Percentiles rank a stretch among this genome's conserved stretches.
These are phyloP conservation scores for Cirrhinus molitorella DNA, from an alignment of 2,797 vertebrate species.

Conservation along the genomic window DNA sequence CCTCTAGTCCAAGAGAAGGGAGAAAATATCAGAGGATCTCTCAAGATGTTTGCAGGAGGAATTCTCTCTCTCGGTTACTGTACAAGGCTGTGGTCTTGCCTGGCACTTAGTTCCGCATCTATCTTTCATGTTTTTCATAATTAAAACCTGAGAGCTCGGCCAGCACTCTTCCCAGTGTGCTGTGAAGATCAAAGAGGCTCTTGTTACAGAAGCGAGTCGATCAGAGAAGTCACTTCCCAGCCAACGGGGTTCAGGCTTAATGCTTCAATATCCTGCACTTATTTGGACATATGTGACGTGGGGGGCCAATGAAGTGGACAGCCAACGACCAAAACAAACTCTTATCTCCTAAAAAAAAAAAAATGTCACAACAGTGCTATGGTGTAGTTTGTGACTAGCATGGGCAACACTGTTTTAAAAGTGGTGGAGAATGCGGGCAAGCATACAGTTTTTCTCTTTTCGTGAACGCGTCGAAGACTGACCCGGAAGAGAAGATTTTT, in stretches of 20 bases:
- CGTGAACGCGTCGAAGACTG: background rate
- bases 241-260: slow-evolving; percentile 71
- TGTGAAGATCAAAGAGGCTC: slow-evolving; percentile 79
- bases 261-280: slow-evolving; percentile 74
- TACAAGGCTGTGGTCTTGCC: slow-evolving; percentile 70
- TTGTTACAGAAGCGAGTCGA: slow-evolving; percentile 79
- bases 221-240: slow-evolving; percentile 73
- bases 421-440: background rate
- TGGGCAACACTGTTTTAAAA: background rate
- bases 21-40: slow-evolving; percentile 38
- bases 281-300: slow-evolving; percentile 60
- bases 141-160: slow-evolving; percentile 78
- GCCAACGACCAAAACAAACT: slow-evolving; percentile 7
- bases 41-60: slow-evolving; percentile 59
- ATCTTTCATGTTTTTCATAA: slow-evolving; percentile 85
- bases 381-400: background rate
- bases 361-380: background rate
- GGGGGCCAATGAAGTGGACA: background rate
- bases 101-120: slow-evolving; percentile 77
- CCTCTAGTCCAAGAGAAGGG: slow-evolving; percentile 33
- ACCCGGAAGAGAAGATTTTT: no score
- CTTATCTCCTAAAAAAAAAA: background rate
- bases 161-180: slow-evolving; percentile 70
- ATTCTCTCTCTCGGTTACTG: slow-evolving; percentile 51
- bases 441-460: no score